Percentiles rank a stretch among this genome's conserved stretches.
phyloP scores from a whole-genome alignment of 1,140 invertebrate species.

The Orius insidiosus region DNA sequence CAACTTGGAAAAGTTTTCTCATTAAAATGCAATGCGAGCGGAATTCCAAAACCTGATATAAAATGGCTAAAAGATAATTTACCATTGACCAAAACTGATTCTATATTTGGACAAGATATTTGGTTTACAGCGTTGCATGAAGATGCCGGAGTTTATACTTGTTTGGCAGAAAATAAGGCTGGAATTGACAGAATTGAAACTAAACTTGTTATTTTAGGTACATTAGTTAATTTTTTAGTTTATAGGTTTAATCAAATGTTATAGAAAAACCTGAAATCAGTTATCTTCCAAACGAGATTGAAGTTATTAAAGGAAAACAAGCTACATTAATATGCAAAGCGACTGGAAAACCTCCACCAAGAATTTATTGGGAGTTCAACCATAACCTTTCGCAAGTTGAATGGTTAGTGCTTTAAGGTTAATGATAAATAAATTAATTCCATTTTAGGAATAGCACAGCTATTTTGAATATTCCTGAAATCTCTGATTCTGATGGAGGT shows the following conservation, averaged over 20 bases:
- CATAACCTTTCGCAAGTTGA: too few species aligned
- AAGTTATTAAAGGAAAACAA: too few species aligned
- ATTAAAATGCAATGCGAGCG: conserved; percentile 17
- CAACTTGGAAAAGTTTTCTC: conserved; percentile 16
- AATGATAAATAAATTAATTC: background rate
- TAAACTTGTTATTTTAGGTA: conserved; percentile 9
- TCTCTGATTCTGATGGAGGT: conserved; percentile 8
- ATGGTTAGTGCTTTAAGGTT: background rate
- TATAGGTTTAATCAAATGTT: too few species aligned
- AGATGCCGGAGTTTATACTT: conserved; percentile 18
- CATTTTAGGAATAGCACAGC: too few species aligned
- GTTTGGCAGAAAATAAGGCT: conserved; percentile 16
- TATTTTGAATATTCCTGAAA: background rate
- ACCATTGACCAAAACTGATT: too few species aligned
- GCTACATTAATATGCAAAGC: too few species aligned
- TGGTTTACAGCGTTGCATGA: conserved; percentile 11
- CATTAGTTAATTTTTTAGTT: too few species aligned
- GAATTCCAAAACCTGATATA: conserved; percentile 14
- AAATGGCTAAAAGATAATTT: conserved; percentile 10
- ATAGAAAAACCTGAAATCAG: too few species aligned
- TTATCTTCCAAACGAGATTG: too few species aligned
- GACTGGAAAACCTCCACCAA: too few species aligned
- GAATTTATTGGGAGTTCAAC: too few species aligned
- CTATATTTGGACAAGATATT: too few species aligned
- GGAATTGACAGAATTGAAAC: conserved; percentile 8